Evolutionary conservation across 37 sponge, comb jelly and placozoan genomes (phyloP), one percentile per base, ranked within the genome.

Genomic region (Lycopodina hypogea): DNA sequence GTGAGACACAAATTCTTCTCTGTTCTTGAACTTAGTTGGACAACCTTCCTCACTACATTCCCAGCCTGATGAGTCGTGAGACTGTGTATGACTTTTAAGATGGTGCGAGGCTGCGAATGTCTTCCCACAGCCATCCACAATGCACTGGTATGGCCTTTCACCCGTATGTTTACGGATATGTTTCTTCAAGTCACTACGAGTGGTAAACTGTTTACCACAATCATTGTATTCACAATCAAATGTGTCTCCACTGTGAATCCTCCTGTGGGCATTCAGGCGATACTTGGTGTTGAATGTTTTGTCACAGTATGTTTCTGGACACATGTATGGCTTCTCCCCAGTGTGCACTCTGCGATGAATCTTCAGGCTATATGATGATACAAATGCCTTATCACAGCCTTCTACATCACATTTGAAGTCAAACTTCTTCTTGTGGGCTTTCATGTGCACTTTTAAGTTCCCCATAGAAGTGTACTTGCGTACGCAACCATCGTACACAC

Each of bases 221-320:
- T 78, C 53, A 52, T 84, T 77, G 51, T 39, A 68, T 33, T 78
- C 60, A 40, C 95, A 95, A 34, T 82, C 72, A 78, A 95, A 95
- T 15, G 90, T 92, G 18, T 95, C 66, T n/a, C 95, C 95, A 21
- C 92, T 78, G 60, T 95, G 95, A 29, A 92, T 26, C 2, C 95
- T 51, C 51, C 86, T 77, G 60, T 95, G 95, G 35, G 95, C 92
- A 29, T 62, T 88, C 42, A 95, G 87, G 50, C 95, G 61, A 48
- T 92, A 95, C 72, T 51, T 80, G 21, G 93, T 92, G 36, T 69
- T 91, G 90, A 92, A 95, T 21, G 83, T 52, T 29, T 82, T 91
- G 26, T 85, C 77, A 40, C 95, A 95, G 52, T 84, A 86, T 21
- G 74, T 64, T 53, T 82, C 74, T 30, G 85, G 80, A 57, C 95